A percentile compares a stretch with the other conserved stretches of the same genome.
These are phyloP conservation scores for Melanogrammus aeglefinus DNA, from an alignment of 2,797 vertebrate genomes.

Conservation along the genomic window DNA sequence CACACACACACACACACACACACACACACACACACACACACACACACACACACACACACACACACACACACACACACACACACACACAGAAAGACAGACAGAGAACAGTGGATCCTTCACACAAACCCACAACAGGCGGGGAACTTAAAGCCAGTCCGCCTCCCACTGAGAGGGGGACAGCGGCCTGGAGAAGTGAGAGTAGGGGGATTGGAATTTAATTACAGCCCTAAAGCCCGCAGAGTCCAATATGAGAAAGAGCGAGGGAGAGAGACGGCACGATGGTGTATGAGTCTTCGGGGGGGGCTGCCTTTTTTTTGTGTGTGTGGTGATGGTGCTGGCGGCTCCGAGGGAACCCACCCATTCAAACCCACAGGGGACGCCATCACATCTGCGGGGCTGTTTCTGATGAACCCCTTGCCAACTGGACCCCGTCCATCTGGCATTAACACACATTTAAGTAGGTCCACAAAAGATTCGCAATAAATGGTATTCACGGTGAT, in stretches of 20 bases:
- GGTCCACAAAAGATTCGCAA: too few species aligned
- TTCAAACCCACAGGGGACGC: conserved; percentile 60
- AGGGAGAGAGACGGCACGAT: conserved; percentile 71
- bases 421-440: too few species aligned
- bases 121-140: conserved; percentile 75
- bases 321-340: conserved; percentile 26
- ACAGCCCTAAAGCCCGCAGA: conserved; percentile 72
- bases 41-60: too few species aligned
- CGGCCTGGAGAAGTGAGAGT: conserved; percentile 68
- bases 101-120: conserved; percentile 68
- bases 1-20: too few species aligned
- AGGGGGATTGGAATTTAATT: conserved; percentile 76
- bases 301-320: conserved; percentile 69
- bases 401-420: too few species aligned
- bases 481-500: too few species aligned
- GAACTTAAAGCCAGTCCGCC: conserved; percentile 69
- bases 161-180: conserved; percentile 73
- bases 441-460: too few species aligned
- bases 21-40: too few species aligned
- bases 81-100: too few species aligned
- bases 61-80: too few species aligned
- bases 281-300: conserved; percentile 70
- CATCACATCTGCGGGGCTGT: conserved; percentile 38
- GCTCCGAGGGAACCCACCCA: conserved; percentile 65
- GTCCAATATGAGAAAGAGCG: conserved; percentile 74